Conservation (phyloP, 1,140 invertebrate genomes). For the Drosophila persimilis region DNA sequence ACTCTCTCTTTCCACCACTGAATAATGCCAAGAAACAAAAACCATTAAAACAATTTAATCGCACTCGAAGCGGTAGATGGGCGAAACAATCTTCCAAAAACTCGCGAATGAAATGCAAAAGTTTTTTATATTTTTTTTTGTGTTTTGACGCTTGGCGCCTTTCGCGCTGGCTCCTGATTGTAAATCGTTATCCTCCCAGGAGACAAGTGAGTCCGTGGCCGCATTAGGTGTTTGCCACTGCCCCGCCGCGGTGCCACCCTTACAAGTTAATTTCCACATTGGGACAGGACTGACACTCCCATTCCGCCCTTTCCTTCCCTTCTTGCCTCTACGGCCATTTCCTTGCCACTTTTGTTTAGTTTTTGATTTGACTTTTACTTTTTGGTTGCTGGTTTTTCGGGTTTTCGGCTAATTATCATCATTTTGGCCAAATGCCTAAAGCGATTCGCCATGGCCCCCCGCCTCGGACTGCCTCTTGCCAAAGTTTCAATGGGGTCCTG, state of each 20-base stretch:
- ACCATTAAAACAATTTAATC: constrained; percentile 81
- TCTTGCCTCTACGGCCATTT: constrained; percentile 54
- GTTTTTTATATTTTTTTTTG: constrained; percentile 66
- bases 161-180: constrained; percentile 61
- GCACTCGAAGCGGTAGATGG: constrained; percentile 49
- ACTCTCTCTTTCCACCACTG: not conserved
- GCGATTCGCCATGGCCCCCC: constrained; percentile 47
- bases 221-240: constrained; percentile 13
- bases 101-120: constrained; percentile 79
- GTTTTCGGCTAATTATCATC: constrained; percentile 77
- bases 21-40: constrained; percentile 55
- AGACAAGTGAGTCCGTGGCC: constrained; percentile 12
- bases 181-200: constrained; percentile 68
- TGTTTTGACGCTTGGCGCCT: constrained; percentile 63
- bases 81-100: constrained; percentile 68
- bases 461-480: constrained; percentile 29
- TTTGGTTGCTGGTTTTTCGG: constrained; percentile 52
- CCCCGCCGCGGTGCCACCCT: not conserved
- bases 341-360: constrained; percentile 75
- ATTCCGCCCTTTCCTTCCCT: not conserved
- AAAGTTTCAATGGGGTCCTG: constrained; percentile 56
- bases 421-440: constrained; percentile 74
- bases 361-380: constrained; percentile 80
- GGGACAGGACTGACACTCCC: constrained; percentile 67
- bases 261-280: constrained; percentile 81